Evolutionary conservation across 2,888 invertebrate genomes (phyloP).

Genomic region (Ferrisia virgata): DNA sequence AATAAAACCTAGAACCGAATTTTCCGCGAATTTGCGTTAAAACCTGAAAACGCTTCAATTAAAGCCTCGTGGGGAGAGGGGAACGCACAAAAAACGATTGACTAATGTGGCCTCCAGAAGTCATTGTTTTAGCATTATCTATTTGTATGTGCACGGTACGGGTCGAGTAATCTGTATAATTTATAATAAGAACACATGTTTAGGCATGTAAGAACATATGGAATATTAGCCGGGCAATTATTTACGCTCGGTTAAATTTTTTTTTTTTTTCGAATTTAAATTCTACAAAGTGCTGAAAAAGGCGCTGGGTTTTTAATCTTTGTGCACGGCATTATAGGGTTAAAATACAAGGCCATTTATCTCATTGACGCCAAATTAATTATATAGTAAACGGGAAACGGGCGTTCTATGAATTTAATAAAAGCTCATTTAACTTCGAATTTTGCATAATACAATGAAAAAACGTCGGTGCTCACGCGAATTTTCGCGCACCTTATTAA

Average conservation of each 20-base stretch:
- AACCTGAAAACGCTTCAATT: not conserved
- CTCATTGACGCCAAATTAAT: conserved; percentile 12
- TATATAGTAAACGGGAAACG: conserved; percentile 22
- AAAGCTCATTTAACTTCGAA: conserved; percentile 8
- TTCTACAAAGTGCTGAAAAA: not conserved
- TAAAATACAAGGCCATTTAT: conserved; percentile 5
- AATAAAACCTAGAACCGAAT: too few relatives aligned
- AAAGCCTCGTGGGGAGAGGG: not conserved
- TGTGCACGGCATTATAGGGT: not conserved
- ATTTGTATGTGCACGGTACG: too few relatives aligned
- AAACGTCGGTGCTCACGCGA: not conserved
- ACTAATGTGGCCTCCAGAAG: conserved; percentile 6
- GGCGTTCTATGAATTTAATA: conserved; percentile 32
- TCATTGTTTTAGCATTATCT: conserved; percentile 6
- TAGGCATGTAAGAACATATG: not conserved
- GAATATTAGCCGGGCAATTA: not conserved
- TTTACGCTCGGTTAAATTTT: conserved; percentile 11
- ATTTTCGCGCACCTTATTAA: conserved; percentile 8
- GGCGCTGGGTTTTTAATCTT: conserved; percentile 17
- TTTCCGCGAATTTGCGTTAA: not conserved
- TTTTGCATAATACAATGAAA: conserved; percentile 6
- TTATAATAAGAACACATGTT: not conserved
- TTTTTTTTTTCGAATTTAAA: not conserved
- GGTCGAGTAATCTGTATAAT: not conserved
- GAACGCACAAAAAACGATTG: not conserved